Percentiles rank a stretch among this genome's conserved stretches.
Conservation (phyloP, 2,888 invertebrate species). For the Diaphora mendica region DNA sequence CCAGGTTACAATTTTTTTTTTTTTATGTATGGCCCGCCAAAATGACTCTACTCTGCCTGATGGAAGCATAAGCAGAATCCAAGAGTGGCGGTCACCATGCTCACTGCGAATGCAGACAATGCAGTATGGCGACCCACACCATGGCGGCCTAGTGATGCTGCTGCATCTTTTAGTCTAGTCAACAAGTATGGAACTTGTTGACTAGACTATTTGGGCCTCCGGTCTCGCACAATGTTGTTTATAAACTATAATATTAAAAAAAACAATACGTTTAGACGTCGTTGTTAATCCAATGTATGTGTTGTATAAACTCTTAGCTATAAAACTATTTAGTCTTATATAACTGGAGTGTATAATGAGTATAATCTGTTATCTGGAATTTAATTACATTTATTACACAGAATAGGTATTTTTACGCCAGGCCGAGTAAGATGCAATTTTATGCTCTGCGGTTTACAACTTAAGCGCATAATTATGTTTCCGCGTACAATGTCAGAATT, state of each 20-base stretch:
- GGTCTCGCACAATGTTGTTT: too few species aligned
- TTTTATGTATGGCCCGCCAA: too few species aligned
- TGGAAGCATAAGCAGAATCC: too few species aligned
- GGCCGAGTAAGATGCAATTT: neutral
- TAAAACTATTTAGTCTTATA: neutral
- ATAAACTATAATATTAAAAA: conserved; percentile 3
- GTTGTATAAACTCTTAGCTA: neutral
- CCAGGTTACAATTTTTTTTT: conserved; percentile 5
- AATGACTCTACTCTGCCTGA: too few species aligned
- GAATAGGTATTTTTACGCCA: neutral
- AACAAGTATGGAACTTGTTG: too few species aligned
- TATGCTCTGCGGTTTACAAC: neutral
- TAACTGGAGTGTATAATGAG: neutral
- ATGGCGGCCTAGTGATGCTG: too few species aligned
- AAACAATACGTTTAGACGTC: conserved; percentile 3
- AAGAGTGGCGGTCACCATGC: too few species aligned
- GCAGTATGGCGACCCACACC: too few species aligned
- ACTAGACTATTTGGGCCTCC: too few species aligned
- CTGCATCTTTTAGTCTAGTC: too few species aligned
- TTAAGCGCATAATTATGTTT: conserved; percentile 12
- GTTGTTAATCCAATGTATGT: neutral
- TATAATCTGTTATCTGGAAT: neutral
- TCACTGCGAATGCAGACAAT: too few species aligned
- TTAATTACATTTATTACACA: neutral
- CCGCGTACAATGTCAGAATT: conserved; percentile 13